Evolutionary conservation across 2,797 vertebrate genomes (phyloP).

Genomic region (Aplochiton taeniatus): DNA sequence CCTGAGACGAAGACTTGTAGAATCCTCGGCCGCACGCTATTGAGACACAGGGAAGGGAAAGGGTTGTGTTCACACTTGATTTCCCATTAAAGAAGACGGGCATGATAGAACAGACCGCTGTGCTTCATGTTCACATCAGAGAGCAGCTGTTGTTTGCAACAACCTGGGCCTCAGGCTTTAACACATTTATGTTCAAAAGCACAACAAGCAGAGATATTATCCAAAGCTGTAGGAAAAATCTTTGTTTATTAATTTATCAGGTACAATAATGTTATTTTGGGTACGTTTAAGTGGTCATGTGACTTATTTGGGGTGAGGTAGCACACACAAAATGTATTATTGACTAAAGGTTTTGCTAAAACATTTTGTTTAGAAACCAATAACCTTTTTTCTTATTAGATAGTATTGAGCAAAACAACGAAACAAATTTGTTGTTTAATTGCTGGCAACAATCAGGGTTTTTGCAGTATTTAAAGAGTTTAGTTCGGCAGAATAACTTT

Average conservation of each 20-base stretch:
- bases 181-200: slow-evolving; percentile 27
- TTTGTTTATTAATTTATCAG: slow-evolving; percentile 13
- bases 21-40: slow-evolving; percentile 94
- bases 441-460: no score
- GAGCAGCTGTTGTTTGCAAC: slow-evolving; percentile 45
- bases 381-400: no score
- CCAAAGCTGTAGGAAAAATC: slow-evolving; percentile 20
- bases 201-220: slow-evolving; percentile 12
- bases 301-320: no score
- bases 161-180: slow-evolving; percentile 43
- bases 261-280: slow-evolving; percentile 41
- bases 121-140: slow-evolving; percentile 33
- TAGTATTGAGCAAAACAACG: no score
- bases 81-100: slow-evolving; percentile 46
- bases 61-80: slow-evolving; percentile 46
- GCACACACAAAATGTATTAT: no score
- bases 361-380: no score
- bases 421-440: no score
- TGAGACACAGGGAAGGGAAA: slow-evolving; percentile 18
- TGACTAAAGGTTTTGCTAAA: no score
- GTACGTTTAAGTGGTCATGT: slow-evolving; percentile 10
- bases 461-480: no score
- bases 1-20: slow-evolving; percentile 98
- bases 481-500: no score
- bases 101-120: slow-evolving; percentile 57